phyloP scores from a whole-genome alignment of 2,888 invertebrate species.

The Athetis lepigone region DNA sequence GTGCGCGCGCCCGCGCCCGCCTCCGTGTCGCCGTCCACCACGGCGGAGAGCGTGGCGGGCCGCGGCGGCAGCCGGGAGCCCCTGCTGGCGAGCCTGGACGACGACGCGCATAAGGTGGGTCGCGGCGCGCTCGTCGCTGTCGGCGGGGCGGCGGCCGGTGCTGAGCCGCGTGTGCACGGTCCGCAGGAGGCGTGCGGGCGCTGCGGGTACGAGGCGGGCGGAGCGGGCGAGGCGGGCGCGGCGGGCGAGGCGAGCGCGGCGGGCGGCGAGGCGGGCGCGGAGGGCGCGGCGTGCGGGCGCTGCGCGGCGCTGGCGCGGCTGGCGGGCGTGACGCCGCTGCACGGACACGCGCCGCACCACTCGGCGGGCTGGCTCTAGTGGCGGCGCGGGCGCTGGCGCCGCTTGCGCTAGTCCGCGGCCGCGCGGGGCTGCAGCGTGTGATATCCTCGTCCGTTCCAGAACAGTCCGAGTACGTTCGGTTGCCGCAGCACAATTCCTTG shows the following conservation, averaged over 20 bases:
- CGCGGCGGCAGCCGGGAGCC: conserved; percentile 91
- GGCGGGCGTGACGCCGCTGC: conserved; percentile 94
- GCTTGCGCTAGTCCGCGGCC: neutral
- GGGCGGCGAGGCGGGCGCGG: conserved; percentile 44
- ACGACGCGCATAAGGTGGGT: conserved; percentile 84
- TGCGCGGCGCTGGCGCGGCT: conserved; percentile 92
- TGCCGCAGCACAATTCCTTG: conserved; percentile 32
- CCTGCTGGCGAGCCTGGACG: conserved; percentile 90
- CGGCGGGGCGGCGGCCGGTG: conserved; percentile 36
- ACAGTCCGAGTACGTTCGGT: conserved; percentile 5
- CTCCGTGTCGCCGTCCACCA: conserved; percentile 64
- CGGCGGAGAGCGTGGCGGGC: conserved; percentile 67
- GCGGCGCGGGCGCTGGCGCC: conserved; percentile 5
- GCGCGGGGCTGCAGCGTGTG: neutral
- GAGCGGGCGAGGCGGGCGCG: conserved; percentile 35
- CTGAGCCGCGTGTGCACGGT: conserved; percentile 49
- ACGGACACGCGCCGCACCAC: conserved; percentile 92
- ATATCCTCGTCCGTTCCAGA: conserved; percentile 9
- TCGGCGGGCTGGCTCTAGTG: conserved; percentile 93
- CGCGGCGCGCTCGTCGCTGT: neutral
- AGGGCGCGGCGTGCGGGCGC: conserved; percentile 83
- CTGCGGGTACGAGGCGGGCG: conserved; percentile 71
- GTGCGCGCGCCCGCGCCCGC: conserved; percentile 77
- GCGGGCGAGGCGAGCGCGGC: conserved; percentile 26
- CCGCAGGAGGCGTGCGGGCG: conserved; percentile 72